These are phyloP conservation scores for Mycteria americana DNA, from an alignment of 2,797 vertebrate species.

Conservation along the genomic window DNA sequence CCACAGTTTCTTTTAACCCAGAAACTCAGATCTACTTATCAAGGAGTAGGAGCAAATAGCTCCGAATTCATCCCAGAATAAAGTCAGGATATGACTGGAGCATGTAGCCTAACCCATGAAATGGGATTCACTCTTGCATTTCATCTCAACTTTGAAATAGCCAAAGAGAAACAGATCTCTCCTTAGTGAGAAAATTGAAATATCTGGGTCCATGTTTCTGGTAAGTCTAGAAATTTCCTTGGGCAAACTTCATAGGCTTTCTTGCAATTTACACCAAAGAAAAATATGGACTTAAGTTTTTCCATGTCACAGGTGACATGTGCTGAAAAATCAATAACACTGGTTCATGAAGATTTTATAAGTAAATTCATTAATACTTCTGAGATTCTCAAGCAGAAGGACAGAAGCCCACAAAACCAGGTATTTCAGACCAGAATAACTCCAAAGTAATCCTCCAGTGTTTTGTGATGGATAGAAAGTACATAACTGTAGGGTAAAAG, in stretches of 20 bases:
- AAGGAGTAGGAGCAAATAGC: background rate
- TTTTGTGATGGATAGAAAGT: background rate
- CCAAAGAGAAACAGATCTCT: background rate
- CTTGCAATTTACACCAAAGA: background rate
- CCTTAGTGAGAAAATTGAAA: background rate
- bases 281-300: background rate
- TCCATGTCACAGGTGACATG: background rate
- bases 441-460: background rate
- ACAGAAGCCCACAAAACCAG: background rate
- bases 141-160: background rate
- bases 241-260: background rate
- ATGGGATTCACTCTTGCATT: background rate
- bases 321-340: background rate
- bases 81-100: background rate
- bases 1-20: background rate
- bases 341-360: background rate
- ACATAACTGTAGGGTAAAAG: background rate
- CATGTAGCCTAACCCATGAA: background rate
- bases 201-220: background rate
- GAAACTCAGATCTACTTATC: background rate
- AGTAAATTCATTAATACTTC: background rate
- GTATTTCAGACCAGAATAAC: background rate
- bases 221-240: background rate
- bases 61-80: background rate
- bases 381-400: background rate